These are phyloP conservation scores for Tetragonisca angustula DNA, from an alignment of 2,888 invertebrate species.

Conservation along the genomic window DNA sequence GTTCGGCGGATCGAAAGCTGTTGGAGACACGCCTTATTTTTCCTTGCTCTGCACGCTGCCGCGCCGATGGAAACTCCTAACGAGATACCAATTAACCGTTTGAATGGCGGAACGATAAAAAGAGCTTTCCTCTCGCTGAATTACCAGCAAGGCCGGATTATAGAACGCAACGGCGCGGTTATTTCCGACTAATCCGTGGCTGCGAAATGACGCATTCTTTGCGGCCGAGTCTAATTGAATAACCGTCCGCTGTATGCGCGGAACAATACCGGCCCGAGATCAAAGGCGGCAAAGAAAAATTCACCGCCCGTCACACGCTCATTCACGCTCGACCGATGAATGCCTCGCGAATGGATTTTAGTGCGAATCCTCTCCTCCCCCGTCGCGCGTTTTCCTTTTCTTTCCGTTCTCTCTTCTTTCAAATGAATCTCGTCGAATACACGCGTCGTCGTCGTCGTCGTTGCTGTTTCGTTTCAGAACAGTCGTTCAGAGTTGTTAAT, in stretches of 20 bases:
- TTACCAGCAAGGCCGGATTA: slow-evolving; percentile 12
- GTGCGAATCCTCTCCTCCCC: not conserved
- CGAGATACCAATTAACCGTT: slow-evolving; percentile 5
- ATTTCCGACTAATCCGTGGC: slow-evolving; percentile 6
- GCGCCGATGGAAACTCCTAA: not conserved
- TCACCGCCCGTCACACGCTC: slow-evolving; percentile 13
- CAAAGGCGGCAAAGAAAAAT: slow-evolving; percentile 42
- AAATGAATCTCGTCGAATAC: not conserved
- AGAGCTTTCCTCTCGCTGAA: slow-evolving; percentile 12
- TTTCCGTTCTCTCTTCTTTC: not conserved
- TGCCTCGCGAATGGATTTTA: slow-evolving; percentile 5
- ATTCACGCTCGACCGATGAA: slow-evolving; percentile 18
- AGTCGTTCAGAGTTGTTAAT: no score
- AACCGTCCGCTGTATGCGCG: slow-evolving; percentile 26
- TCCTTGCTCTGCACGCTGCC: not conserved
- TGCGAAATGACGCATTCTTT: slow-evolving; percentile 25
- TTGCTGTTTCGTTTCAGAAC: no score
- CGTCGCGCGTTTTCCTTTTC: not conserved
- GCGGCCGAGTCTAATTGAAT: slow-evolving; percentile 19
- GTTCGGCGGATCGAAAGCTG: not conserved
- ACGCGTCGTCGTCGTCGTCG: not conserved
- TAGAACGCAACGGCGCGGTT: not conserved
- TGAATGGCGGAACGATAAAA: slow-evolving; percentile 6
- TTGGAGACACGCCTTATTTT: no score
- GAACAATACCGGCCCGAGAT: slow-evolving; percentile 35